Conservation (phyloP, 2,888 invertebrate species). For the Temnothorax ravouxi region DNA sequence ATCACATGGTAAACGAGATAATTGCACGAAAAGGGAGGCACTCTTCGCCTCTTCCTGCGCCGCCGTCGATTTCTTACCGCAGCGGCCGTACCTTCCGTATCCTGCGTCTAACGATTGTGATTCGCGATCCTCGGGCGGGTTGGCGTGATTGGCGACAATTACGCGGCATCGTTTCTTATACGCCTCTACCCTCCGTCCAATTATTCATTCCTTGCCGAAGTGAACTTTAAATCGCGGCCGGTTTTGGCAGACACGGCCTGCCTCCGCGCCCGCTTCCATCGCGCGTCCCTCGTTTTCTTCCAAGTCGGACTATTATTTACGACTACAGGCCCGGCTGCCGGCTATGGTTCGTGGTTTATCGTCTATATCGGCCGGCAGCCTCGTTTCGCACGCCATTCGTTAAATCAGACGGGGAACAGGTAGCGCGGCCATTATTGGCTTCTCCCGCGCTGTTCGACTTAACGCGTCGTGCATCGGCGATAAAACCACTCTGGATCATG, state of each 20-base stretch:
- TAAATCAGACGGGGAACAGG: conserved; percentile 47
- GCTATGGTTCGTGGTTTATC: conserved; percentile 49
- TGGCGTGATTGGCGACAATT: conserved; percentile 83
- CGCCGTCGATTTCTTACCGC: conserved; percentile 16
- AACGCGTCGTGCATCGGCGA: conserved; percentile 39
- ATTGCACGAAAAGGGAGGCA: conserved; percentile 64
- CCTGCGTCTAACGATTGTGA: conserved; percentile 61
- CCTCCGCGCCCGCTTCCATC: conserved; percentile 16
- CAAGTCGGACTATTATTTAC: conserved; percentile 58
- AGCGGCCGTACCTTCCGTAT: conserved; percentile 27
- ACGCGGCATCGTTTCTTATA: conserved; percentile 72
- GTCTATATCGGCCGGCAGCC: conserved; percentile 48
- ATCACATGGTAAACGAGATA: conserved; percentile 70
- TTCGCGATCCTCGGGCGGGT: conserved; percentile 72
- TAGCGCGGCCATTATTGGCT: conserved; percentile 54
- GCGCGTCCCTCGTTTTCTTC: conserved; percentile 42
- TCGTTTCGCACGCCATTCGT: conserved; percentile 60
- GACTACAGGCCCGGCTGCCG: conserved; percentile 20
- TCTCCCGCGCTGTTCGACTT: conserved; percentile 40
- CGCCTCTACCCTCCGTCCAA: conserved; percentile 76
- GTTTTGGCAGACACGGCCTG: conserved; percentile 63
- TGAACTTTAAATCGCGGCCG: conserved; percentile 83
- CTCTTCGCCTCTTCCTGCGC: conserved; percentile 23
- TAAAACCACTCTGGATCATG: conserved; percentile 38
- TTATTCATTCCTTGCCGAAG: conserved; percentile 83